Percentiles rank a stretch among this genome's conserved stretches.
These are phyloP conservation scores for Spheniscus humboldti DNA, from an alignment of 2,797 vertebrate species.

Conservation along the genomic window DNA sequence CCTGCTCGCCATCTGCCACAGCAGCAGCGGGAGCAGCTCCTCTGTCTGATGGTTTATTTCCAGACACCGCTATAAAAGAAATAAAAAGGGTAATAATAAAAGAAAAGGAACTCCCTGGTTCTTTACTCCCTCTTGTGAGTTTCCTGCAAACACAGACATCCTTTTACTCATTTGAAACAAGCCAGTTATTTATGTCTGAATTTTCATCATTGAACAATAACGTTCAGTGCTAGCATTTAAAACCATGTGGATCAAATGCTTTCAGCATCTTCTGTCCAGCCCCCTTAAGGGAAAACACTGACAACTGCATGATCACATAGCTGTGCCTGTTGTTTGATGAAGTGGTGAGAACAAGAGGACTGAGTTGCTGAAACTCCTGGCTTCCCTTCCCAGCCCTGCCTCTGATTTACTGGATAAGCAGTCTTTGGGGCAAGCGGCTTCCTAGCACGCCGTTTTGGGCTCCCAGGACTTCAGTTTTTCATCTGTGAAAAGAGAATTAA, in stretches of 20 bases:
- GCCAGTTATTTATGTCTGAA: constrained; percentile 49
- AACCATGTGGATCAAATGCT: constrained; percentile 42
- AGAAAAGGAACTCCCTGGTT: constrained; percentile 39
- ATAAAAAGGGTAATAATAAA: constrained; percentile 3
- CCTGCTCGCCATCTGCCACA: constrained; percentile 19
- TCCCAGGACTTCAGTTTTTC: not conserved
- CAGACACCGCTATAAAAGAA: not conserved
- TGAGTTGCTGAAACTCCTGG: constrained; percentile 35
- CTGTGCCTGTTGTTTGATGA: constrained; percentile 35
- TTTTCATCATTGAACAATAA: constrained; percentile 38
- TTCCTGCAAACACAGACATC: constrained; percentile 33
- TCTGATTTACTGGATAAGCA: constrained; percentile 27
- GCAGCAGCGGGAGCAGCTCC: not conserved
- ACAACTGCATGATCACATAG: constrained; percentile 32
- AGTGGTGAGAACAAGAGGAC: constrained; percentile 41
- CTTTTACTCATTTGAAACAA: constrained; percentile 25
- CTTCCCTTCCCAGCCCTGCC: not conserved
- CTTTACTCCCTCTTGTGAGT: constrained; percentile 51
- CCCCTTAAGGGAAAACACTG: constrained; percentile 38
- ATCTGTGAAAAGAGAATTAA: not conserved
- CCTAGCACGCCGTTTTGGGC: not conserved
- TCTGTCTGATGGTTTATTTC: constrained; percentile 1
- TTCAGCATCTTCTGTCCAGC: constrained; percentile 56
- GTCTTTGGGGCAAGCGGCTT: not conserved
- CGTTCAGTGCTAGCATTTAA: not conserved